Evolutionary conservation across 92 coral and sea anemone species (phyloP), one percentile per base, ranked within the genome.

Genomic region (Bergia sp.): DNA sequence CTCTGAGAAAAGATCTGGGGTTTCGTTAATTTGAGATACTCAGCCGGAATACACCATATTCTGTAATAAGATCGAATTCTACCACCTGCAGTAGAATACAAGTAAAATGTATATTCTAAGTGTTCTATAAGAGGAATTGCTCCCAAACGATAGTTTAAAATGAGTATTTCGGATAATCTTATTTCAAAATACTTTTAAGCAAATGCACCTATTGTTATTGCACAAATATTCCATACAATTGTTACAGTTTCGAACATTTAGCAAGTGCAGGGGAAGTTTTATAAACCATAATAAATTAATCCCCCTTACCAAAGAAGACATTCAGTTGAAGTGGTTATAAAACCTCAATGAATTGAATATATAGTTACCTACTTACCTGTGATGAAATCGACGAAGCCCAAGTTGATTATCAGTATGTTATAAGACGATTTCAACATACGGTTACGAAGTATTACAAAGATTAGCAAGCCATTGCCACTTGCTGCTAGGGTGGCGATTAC

Each of bases 311-410:
- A 18, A 61, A 1, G 23, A 5, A 61, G 12, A 61, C n/a, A 61
- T 20, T 29, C 29, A 29, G 29, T 29, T 53, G 58, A 0, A 61
- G 2, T 61, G 7, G n/a, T 61, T 61, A 2, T 18, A 29, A 29
- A 29, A 61, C 29, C 29, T 20, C 69, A 18, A 3, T 61, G 29
- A 18, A 21, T 3, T 61, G 29, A 61, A 18, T 5, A 18, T 16
- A 61, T 16, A 61, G 29, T 0, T 12, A 53, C 58, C 16, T 8
- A 83, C 87, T 45, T 3, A 71, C 87, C 87, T 45, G 87, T 84
- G 67, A 84, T 84, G 15, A 84, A 71, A 38, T 84, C 87, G 41
- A 67, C 87, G 18, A 84, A 2, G 44, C 78, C 87, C 44, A 84
- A 42, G 79, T 84, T 84, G 39, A 71, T 4, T 84, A 84, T 84